Evolutionary conservation across 2,113 vertebrate genomes (phyloP), one percentile per base, ranked within the genome.

Genomic region (Martes martes): DNA sequence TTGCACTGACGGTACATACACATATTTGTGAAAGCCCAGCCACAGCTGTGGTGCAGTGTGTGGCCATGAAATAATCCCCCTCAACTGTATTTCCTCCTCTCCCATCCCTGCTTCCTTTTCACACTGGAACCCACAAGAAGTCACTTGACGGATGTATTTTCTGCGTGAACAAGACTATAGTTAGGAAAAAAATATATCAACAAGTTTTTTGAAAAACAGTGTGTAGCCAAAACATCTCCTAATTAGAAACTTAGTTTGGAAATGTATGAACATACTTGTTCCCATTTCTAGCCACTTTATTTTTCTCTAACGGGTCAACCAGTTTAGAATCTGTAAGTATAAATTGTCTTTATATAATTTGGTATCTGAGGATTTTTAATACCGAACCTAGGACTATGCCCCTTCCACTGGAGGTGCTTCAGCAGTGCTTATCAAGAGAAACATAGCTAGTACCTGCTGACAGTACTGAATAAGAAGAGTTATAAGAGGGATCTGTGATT

Each of bases 181-280:
- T 94, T 89, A 61, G 50, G 31, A 24, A 80, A 65, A 47, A 71
- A 42, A 39, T 24, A 82, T 55, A 57, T 69, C 45, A 93, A n/a
- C 36, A 90, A 89, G 28, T 21, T 69, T 86, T 92, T 97, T 90
- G 45, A 80, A 97, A 94, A 97, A 92, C 23, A 95, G 52, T 61
- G 85, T 63, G 18, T 79, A 92, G 61, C 21, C 47, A 79, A 93
- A 96, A 76, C 8, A 63, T 65, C 23, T 69, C 52, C 82, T 90
- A 84, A 83, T 83, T 83, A 78, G 71, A 93, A 85, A 84, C 52
- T 94, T 90, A 71, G 9, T 85, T 93, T 95, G 55, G 83, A 94
- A 80, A 90, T 91, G 81, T 59, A 92, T 87, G 42, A 85, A 96
- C 93, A 69, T 81, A 89, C 11, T 81, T 94, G 42, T 85, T 91